Evolutionary conservation across 2,113 vertebrate genomes (phyloP), one percentile per base, ranked within the genome.

Genomic region (Myrmecophaga tridactyla): DNA sequence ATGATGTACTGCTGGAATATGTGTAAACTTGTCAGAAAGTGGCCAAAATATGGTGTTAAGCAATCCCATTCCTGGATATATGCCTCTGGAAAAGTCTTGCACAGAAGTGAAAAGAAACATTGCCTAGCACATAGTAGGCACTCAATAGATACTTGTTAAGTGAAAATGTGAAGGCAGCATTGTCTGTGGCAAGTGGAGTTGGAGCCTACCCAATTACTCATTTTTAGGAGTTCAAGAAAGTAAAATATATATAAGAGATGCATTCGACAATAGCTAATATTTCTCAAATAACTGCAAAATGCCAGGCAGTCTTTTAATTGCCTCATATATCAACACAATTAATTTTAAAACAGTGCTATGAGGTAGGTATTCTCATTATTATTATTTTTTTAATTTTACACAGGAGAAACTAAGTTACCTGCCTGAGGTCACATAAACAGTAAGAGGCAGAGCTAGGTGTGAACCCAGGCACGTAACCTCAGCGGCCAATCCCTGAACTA

Each of bases 1-100:
- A 4, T 56, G 27, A 0, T 4, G 11, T 10, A 34, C 65, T 36
- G 3, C 9, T 3, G 3, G 56, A 9, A 10, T 17, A 56, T 3
- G 0, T 51, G 5, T 41, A 70, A 62, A 31, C 21, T 18, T 43
- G 70, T 90, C 86, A 58, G 58, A 65, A 60, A 51, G 51, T n/a
- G 81, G 20, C 39, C 39, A 80, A 48, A 2, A 4, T 75, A 39
- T 27, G 60, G 27, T 69, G 31, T 23, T 60, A 36, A 86, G 46
- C 43, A 62, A 36, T 41, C 34, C 51, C 41, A 39, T 53, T 36
- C 18, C 36, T 63, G 25, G 21, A 41, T 31, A 0, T 93, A 23
- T 23, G 34, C 69, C 65, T 85, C 72, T 58, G 17, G 73, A 43
- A 65, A 69, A 72, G 20, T 63, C 51, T 84, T 69, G 43, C 25